Conservation (phyloP, 2,888 invertebrate genomes). For the Ashinkailepas kermadecensis region DNA sequence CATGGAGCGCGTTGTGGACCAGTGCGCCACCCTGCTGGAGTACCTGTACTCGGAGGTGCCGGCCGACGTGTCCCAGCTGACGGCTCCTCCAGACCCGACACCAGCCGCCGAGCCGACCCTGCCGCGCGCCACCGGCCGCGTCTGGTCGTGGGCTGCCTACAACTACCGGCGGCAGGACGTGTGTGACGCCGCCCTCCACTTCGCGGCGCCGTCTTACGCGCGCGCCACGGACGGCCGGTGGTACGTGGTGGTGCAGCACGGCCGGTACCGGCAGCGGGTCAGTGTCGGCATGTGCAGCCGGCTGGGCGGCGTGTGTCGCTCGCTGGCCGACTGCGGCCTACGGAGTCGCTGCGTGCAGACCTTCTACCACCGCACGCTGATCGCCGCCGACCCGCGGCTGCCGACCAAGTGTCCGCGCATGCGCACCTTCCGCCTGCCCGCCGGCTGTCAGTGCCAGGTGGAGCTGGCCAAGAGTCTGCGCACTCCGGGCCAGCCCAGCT, state of each 20-base stretch:
- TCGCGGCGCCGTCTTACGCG: neutral
- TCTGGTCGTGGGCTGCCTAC: neutral
- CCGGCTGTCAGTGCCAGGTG: neutral
- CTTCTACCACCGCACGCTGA: neutral
- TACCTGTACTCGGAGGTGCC: slow-evolving; percentile 13
- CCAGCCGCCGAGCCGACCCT: neutral
- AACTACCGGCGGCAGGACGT: neutral
- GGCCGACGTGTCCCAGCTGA: neutral
- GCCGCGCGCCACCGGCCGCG: neutral
- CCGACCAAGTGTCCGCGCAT: slow-evolving; percentile 11
- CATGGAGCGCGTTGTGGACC: slow-evolving; percentile 16
- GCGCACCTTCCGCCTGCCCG: slow-evolving; percentile 1
- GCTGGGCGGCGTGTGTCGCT: neutral
- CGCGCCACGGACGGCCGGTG: neutral
- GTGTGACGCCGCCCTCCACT: neutral
- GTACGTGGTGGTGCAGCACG: slow-evolving; percentile 10
- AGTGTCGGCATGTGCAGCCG: neutral
- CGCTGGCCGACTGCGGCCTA: neutral
- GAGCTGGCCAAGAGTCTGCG: slow-evolving; percentile 5
- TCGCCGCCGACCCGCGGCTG: neutral
- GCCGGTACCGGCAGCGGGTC: neutral
- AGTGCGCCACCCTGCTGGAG: neutral
- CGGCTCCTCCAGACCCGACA: neutral
- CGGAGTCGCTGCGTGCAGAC: neutral
- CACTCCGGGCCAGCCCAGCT: neutral